Conservation (phyloP, 2,888 invertebrate genomes). For the Eupithecia pulchellata region DNA sequence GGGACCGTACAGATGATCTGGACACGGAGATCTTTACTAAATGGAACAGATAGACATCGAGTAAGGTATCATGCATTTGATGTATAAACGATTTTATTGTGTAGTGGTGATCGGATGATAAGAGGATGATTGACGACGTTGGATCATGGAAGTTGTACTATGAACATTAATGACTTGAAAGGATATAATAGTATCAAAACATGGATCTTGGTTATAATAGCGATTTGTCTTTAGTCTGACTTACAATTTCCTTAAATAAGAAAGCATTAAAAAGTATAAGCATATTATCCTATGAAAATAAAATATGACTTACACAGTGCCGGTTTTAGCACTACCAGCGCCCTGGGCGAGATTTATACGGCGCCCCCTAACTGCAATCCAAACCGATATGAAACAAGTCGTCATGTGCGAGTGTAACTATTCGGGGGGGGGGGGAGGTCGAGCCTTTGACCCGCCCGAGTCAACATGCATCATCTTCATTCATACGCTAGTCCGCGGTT, state of each 20-base stretch:
- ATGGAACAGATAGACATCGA: slow-evolving; percentile 70
- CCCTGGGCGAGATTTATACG: no score
- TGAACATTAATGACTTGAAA: slow-evolving; percentile 64
- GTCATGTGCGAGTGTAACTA: no score
- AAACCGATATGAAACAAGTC: no score
- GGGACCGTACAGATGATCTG: slow-evolving; percentile 41
- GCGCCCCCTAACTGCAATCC: no score
- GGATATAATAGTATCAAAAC: slow-evolving; percentile 45
- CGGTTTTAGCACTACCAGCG: no score
- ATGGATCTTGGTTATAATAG: slow-evolving; percentile 37
- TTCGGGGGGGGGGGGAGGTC: no score
- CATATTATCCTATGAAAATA: no score
- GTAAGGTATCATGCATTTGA: slow-evolving; percentile 75
- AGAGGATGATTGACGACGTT: slow-evolving; percentile 77
- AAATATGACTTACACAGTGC: no score
- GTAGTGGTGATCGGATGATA: slow-evolving; percentile 74
- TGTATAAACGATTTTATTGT: slow-evolving; percentile 81
- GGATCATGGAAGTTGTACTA: slow-evolving; percentile 59
- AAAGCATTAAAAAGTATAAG: not conserved
- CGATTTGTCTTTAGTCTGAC: slow-evolving; percentile 23
- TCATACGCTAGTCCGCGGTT: no score
- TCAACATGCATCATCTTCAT: no score
- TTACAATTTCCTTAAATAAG: not conserved
- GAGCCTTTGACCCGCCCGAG: no score
- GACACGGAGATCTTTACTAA: slow-evolving; percentile 51